Percentiles rank a stretch among this genome's conserved stretches.
These are phyloP conservation scores for Apodemia zela DNA, from an alignment of 2,888 invertebrate species.

Conservation along the genomic window DNA sequence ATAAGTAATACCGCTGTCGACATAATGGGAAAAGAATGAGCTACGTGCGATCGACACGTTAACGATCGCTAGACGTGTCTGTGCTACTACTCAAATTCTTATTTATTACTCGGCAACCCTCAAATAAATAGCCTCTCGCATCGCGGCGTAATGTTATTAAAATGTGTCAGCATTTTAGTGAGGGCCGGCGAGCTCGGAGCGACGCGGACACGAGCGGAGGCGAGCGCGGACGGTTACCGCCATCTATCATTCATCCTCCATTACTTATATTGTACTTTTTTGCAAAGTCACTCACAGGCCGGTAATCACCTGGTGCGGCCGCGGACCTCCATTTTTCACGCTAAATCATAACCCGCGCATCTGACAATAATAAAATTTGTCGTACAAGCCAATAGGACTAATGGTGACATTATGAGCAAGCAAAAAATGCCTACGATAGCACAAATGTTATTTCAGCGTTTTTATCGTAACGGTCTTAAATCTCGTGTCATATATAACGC, in stretches of 20 bases:
- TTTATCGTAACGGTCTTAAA: slow-evolving; percentile 9
- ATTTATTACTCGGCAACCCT: slow-evolving; percentile 70
- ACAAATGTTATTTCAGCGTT: slow-evolving; percentile 20
- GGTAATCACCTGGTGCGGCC: slow-evolving; percentile 80
- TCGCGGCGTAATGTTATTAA: slow-evolving; percentile 76
- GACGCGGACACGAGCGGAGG: slow-evolving; percentile 44
- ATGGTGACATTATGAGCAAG: slow-evolving; percentile 68
- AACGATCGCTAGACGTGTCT: slow-evolving; percentile 66
- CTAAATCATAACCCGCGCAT: slow-evolving; percentile 77
- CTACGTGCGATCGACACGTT: slow-evolving; percentile 59
- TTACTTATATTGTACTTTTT: slow-evolving; percentile 81
- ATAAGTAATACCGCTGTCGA: slow-evolving; percentile 37
- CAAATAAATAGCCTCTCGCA: slow-evolving; percentile 75
- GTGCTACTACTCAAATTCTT: slow-evolving; percentile 67
- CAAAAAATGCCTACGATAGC: slow-evolving; percentile 42
- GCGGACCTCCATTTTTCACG: slow-evolving; percentile 75
- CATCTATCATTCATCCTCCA: slow-evolving; percentile 80
- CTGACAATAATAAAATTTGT: slow-evolving; percentile 79
- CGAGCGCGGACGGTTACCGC: slow-evolving; percentile 49
- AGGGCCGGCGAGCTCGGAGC: slow-evolving; percentile 45
- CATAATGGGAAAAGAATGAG: slow-evolving; percentile 64
- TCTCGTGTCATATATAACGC: not conserved
- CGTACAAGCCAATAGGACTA: slow-evolving; percentile 74
- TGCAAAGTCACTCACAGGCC: slow-evolving; percentile 77
- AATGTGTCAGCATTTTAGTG: slow-evolving; percentile 78